These are phyloP conservation scores for Mustela nigripes DNA, from an alignment of 2,113 vertebrate genomes.

Conservation along the genomic window DNA sequence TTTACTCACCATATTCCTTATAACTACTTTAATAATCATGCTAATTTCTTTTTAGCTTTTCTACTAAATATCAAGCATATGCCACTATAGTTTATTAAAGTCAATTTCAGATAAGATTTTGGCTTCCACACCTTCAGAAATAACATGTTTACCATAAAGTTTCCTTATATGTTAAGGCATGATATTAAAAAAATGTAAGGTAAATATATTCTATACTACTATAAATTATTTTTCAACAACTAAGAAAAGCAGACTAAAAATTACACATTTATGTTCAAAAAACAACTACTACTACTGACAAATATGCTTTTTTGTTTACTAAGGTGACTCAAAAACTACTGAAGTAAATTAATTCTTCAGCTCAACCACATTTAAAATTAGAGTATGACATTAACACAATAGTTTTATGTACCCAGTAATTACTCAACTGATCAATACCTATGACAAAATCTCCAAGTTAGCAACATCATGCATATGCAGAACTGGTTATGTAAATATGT, in stretches of 20 bases:
- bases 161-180: neutral
- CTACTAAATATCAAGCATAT: conserved; percentile 20
- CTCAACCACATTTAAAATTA: conserved; percentile 46
- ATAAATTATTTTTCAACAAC: conserved; percentile 10
- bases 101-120: conserved; percentile 55
- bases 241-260: conserved; percentile 45
- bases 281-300: neutral
- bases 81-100: neutral
- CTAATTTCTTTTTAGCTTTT: conserved; percentile 37
- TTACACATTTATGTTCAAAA: neutral
- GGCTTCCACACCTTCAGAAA: conserved; percentile 19
- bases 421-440: neutral
- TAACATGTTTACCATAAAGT: conserved; percentile 1
- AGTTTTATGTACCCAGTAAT: conserved; percentile 42
- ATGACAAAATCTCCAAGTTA: conserved; percentile 35
- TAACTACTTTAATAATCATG: neutral
- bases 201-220: conserved; percentile 20
- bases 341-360: conserved; percentile 43
- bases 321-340: conserved; percentile 32
- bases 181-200: conserved; percentile 31
- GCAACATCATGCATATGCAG: neutral
- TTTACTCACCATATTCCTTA: neutral
- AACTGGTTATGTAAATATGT: neutral
- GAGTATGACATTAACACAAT: neutral
- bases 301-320: neutral